Evolutionary conservation across 2,888 invertebrate genomes (phyloP).

Genomic region (Pachymerium ferrugineum): DNA sequence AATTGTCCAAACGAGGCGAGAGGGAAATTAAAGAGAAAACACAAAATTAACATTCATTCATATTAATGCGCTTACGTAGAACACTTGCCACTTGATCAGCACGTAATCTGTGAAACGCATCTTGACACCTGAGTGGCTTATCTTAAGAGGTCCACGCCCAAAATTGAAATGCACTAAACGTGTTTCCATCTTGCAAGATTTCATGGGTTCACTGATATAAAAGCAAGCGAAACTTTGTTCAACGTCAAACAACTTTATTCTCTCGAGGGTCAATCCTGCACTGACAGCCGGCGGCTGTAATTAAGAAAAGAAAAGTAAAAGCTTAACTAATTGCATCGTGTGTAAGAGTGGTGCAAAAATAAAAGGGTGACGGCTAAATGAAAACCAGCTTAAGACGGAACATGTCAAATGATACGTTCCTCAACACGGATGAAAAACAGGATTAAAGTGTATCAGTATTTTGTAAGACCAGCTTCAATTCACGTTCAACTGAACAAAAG

Average conservation of each 20-base stretch:
- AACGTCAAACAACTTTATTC: slow-evolving; percentile 6
- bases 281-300: slow-evolving; percentile 22
- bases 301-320: slow-evolving; percentile 8
- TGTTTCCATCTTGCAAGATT: not conserved
- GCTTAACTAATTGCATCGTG: slow-evolving; percentile 6
- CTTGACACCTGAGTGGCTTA: slow-evolving; percentile 27
- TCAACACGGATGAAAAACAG: too few relatives aligned
- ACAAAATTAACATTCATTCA: slow-evolving; percentile 24
- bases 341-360: not conserved
- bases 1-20: slow-evolving; percentile 27
- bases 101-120: slow-evolving; percentile 24
- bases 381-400: too few relatives aligned
- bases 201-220: not conserved
- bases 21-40: slow-evolving; percentile 27
- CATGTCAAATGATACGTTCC: too few relatives aligned
- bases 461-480: not conserved
- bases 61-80: not conserved
- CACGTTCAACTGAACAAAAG: not conserved
- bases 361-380: not conserved
- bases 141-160: slow-evolving; percentile 27
- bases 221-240: not conserved
- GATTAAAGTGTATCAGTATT: too few relatives aligned
- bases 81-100: slow-evolving; percentile 24
- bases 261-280: slow-evolving; percentile 14
- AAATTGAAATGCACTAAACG: slow-evolving; percentile 27